Percentiles rank a stretch among this genome's conserved stretches.
phyloP scores from a whole-genome alignment of 2,797 vertebrate genomes.

The Trichosurus vulpecula region DNA sequence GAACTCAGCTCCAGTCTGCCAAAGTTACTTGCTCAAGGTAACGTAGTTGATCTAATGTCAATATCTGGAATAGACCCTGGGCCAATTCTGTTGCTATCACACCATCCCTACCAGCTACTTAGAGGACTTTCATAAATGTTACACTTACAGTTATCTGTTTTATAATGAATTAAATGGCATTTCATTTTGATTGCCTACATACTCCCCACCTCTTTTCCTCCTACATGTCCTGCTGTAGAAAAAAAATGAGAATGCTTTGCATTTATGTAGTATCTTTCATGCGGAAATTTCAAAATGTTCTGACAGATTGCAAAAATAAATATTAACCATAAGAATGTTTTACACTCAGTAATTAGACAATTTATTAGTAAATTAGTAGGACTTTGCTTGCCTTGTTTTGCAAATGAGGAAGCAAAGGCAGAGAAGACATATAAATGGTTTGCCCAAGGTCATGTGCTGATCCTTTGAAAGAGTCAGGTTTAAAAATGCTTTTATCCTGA shows the following conservation, averaged over 20 bases:
- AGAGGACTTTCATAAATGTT: slow-evolving; percentile 65
- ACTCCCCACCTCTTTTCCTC: slow-evolving; percentile 18
- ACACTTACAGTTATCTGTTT: slow-evolving; percentile 65
- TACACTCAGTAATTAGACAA: slow-evolving; percentile 69
- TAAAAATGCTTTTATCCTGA: slow-evolving; percentile 21
- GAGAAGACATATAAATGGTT: slow-evolving; percentile 25
- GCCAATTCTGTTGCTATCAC: neutral
- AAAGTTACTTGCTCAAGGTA: neutral
- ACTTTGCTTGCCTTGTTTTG: slow-evolving; percentile 59
- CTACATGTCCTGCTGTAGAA: fast-evolving
- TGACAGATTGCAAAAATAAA: slow-evolving; percentile 72
- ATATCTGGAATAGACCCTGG: neutral
- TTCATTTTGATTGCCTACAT: slow-evolving; percentile 60
- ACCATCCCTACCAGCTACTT: slow-evolving; percentile 59
- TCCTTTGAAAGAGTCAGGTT: slow-evolving; percentile 30
- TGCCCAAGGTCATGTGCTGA: slow-evolving; percentile 10
- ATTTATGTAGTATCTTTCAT: slow-evolving; percentile 56
- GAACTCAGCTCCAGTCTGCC: neutral
- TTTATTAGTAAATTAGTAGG: slow-evolving; percentile 70
- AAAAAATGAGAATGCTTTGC: slow-evolving; percentile 26
- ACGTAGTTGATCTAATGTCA: neutral
- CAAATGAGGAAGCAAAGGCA: slow-evolving; percentile 65
- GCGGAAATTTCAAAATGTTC: slow-evolving; percentile 63
- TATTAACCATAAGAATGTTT: slow-evolving; percentile 68
- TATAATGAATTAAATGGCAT: slow-evolving; percentile 62